Base-by-base conservation (phyloP, 2,888 invertebrate genomes). In the Leptopilina drosophilae region DNA sequence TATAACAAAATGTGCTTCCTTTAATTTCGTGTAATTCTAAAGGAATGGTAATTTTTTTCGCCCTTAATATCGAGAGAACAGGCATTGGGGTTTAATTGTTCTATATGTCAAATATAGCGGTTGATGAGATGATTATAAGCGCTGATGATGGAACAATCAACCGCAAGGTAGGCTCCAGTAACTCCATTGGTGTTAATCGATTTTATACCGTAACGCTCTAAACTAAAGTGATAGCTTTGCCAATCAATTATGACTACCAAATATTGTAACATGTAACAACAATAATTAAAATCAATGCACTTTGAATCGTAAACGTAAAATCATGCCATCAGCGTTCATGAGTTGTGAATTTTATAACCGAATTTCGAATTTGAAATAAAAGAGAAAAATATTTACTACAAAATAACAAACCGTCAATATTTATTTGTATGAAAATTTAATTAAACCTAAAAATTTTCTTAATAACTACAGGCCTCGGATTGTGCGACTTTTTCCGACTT, bases 201-300 rank as follows among this genome's bases (percentile, higher is more conserved):
- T 53, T 69, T 26, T n/a, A 53, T 33, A 53, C 26, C 14, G 53
- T n/a, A 53, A 14, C 69, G 53, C 69, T 14, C 26, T 53, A 53
- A 69, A 69, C 53, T 53, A 14, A 46, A 69, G 53, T 69, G 49
- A 69, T 69, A 53, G 69, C 49, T 69, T 53, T 53, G 53, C 20
- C n/a, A 69, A 69, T 69, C 53, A 69, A 69, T 69, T 69, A 53
- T 53, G 26, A 53, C 12, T 53, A 53, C 26, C 33, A 69, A 69
- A 69, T 49, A 69, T 69, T 53, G 6, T 33, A 33, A 33, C 49
- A 26, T 14, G 14, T 69, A 14, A 53, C 46, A 12, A n/a, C 20
- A 46, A 9, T 20, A 46, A 67, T 20, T 67, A 67, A 15, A 62
- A 62, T 49, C 14, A 64, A 8, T 42, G n/a, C 8, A 42, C 15